Conservation (phyloP, 1,140 invertebrate species). For the Drosophila asahinai region DNA sequence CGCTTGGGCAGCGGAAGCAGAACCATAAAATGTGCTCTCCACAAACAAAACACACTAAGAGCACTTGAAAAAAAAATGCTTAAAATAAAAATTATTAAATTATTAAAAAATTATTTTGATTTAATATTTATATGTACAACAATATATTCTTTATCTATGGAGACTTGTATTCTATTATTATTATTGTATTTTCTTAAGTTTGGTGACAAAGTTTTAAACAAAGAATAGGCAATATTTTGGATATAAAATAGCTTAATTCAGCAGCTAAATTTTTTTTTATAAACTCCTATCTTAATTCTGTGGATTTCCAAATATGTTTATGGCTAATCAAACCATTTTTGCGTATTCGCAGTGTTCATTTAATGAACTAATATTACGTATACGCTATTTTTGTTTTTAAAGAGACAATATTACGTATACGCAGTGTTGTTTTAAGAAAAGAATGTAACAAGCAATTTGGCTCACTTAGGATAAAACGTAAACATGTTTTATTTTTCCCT, state of each 20-base stretch:
- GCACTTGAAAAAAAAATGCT: neutral
- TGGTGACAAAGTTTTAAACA: too few relatives aligned
- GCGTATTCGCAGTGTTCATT: neutral
- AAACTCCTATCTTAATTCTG: too few relatives aligned
- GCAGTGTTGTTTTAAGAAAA: neutral
- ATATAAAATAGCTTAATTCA: too few relatives aligned
- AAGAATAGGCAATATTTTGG: too few relatives aligned
- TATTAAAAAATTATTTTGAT: too few relatives aligned
- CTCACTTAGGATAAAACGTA: too few relatives aligned
- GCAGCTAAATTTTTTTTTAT: too few relatives aligned
- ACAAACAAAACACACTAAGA: constrained; percentile 46
- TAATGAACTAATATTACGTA: neutral
- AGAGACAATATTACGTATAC: neutral
- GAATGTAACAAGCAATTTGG: too few relatives aligned
- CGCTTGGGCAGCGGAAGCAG: constrained; percentile 75
- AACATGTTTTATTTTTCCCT: neutral
- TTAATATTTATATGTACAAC: too few relatives aligned
- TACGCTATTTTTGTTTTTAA: neutral
- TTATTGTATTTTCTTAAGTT: too few relatives aligned
- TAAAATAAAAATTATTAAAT: neutral
- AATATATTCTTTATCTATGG: too few relatives aligned
- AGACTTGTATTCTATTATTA: too few relatives aligned
- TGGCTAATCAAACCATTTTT: neutral
- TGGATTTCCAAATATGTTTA: neutral
- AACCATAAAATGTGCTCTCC: constrained; percentile 68